Base-by-base conservation (phyloP, 1,140 invertebrate genomes). In the Listronotus oregonensis region DNA sequence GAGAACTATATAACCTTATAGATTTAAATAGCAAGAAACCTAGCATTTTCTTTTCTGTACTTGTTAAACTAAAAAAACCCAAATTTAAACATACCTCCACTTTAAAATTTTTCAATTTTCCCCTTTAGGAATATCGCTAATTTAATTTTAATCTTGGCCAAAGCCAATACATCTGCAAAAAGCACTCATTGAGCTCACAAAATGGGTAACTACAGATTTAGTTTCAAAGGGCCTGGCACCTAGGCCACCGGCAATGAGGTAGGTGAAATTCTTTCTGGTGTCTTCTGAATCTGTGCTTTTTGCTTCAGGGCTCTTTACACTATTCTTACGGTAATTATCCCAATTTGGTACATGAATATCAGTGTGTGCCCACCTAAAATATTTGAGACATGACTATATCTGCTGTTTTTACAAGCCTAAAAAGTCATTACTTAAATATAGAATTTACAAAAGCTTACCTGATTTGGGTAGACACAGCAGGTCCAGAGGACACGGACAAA, bases 91-190 rank as follows among this genome's bases (percentile, higher is more conserved):
- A 61, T 71, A 73, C 96, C 96, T 82, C 96, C 87, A 97, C 98
- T 99, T 81, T 98, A 98, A 81, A 99, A 96, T 15, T 94, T 95
- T 63, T 93, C 89, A 60, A 90, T 96, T 79, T 96, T 97, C 71
- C 95, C 95, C 21, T 82, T 96, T 93, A 0, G 94, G 91, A 71
- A 99, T 97, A 68, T 90, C 89, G 49, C 73, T 12, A 99, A 80
- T 70, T 98, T 97, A 32, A 99, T 86, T 85, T 99, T 97, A 76
- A 98, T 93, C 76, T 96, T 96, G 52, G 96, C 93, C 81, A 99
- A 81, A 73, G 97, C 97, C 73, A 98, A 82, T 0, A 98, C 95
- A 86, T 99, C 96, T 72, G 93, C 92, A 7, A 94, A n/a, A 87
- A n/a, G 96, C 92, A 67, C 88, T 87, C 88, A 98, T 90, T 0